Evolutionary conservation across 2,113 vertebrate genomes (phyloP), one percentile per base, ranked within the genome.

Genomic region (Oncorhynchus mykiss): DNA sequence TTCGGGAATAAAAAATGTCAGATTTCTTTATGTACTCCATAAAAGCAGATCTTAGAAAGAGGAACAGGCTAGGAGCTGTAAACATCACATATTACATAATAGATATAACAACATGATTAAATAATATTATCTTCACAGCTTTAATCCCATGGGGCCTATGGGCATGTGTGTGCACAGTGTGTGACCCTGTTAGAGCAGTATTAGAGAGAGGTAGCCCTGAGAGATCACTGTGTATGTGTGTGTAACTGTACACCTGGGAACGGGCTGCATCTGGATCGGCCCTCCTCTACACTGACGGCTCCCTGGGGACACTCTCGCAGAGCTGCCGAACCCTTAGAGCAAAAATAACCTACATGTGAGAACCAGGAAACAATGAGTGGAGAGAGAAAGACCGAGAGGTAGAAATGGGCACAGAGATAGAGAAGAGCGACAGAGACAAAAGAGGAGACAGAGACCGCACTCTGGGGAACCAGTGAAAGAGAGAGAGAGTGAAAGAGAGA

Each of bases 231-330:
- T 31, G 12, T 34, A 34, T 34, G 6, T 7, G 6, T 31, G 18
- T 24, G 66, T 22, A 14, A 18, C 60, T 5, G n/a, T 92, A 99
- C 96, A 96, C 96, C 31, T 89, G 67, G 27, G 95, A 93, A 86
- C 96, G 81, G 79, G n/a, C 86, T 90, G 82, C 96, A 98, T 86
- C 81, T 92, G 84, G 74, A 74, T 79, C 85, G 92, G 72, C 92
- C 82, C 8, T 89, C 86, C 1, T 91, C 87, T 16, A 88, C 83
- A 70, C 90, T 97, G 74, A 95, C 91, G 67, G 93, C 93, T 77
- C 96, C 96, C 82, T 89, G 86, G 1, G 94, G 95, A 85, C 96
- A 98, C 51, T 86, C 85, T 72, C 84, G 75, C 20, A 96, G 96
- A 80, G 80, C 71, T 57, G 65, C 89, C 16, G 95, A 92, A 67